phyloP scores from a whole-genome alignment of 1,140 invertebrate genomes.

The Lycorma delicatula region DNA sequence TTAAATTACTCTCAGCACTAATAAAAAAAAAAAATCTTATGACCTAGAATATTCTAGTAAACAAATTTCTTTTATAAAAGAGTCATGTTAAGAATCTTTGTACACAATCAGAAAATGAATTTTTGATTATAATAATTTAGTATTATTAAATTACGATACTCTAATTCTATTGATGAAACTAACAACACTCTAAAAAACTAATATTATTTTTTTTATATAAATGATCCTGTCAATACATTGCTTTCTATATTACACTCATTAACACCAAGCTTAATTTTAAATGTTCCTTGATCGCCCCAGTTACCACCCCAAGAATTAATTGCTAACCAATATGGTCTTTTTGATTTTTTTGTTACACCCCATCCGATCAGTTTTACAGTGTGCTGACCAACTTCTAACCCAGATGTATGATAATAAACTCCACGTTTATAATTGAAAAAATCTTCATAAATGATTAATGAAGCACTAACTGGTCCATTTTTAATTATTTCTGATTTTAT shows the following conservation, averaged over 20 bases:
- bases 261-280: constrained; percentile 43
- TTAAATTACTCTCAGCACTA: too few relatives aligned
- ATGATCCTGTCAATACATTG: constrained; percentile 66
- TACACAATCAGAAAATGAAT: too few relatives aligned
- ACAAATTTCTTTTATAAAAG: too few relatives aligned
- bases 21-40: too few relatives aligned
- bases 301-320: constrained; percentile 45
- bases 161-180: too few relatives aligned
- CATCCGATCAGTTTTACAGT: constrained; percentile 80
- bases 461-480: constrained; percentile 44
- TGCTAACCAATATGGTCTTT: constrained; percentile 41
- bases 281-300: constrained; percentile 47
- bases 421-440: constrained; percentile 42
- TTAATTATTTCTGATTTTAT: constrained; percentile 27
- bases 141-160: too few relatives aligned
- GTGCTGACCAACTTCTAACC: constrained; percentile 72
- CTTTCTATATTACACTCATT: constrained; percentile 53
- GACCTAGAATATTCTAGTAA: too few relatives aligned
- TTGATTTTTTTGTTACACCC: constrained; percentile 33
- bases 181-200: too few relatives aligned
- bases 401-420: constrained; percentile 64
- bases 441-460: constrained; percentile 43
- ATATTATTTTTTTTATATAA: too few relatives aligned
- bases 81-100: too few relatives aligned
- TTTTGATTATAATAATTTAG: too few relatives aligned